Base-by-base conservation (phyloP, 2,113 vertebrate species). In the Stegastes partitus region DNA sequence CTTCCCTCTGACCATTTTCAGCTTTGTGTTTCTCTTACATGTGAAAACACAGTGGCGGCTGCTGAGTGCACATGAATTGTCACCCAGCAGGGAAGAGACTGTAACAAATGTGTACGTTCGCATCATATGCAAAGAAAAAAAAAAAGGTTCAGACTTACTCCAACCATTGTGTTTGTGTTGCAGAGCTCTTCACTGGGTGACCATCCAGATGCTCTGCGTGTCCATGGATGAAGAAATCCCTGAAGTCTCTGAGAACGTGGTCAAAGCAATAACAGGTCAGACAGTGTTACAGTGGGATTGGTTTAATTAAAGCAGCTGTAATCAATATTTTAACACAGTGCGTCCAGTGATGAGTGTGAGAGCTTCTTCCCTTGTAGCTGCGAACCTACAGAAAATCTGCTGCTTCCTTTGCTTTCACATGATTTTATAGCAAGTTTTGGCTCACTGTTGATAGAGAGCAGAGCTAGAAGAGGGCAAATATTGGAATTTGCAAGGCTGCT, bases 111-210 rank as follows among this genome's bases (percentile, higher is more conserved):
- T 47, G 63, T 42, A 18, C 9, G 0, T 16, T 64, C 53, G 34
- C 71, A 31, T 74, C 45, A 55, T 21, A 11, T 4, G 4, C 3
- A 15, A 10, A 45, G 25, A 39, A 15, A 4, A 39, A 22, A 19
- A 9, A 28, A 26, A 37, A 1, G 16, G 45, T 42, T 26, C 11
- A 23, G 10, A 19, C 18, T 49, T 9, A 14, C 21, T 6, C 12
- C 5, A 49, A 2, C 31, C 39, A 31, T 56, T 39, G 0, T 45
- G 1, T 84, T 6, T 83, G 62, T 71, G 16, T 81, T 28, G 37
- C 88, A 99, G 98, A 86, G 97, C 97, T 15, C 81, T 99, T 74
- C 97, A 98, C 87, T 99, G 98, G 98, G 98, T 99, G 1, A 98
- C 96, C 58, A 96, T 96, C 51, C 95, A 98, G 84, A 99, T 99